Evolutionary conservation across 1,140 invertebrate species (phyloP).

Genomic region (Cheumatopsyche charites): DNA sequence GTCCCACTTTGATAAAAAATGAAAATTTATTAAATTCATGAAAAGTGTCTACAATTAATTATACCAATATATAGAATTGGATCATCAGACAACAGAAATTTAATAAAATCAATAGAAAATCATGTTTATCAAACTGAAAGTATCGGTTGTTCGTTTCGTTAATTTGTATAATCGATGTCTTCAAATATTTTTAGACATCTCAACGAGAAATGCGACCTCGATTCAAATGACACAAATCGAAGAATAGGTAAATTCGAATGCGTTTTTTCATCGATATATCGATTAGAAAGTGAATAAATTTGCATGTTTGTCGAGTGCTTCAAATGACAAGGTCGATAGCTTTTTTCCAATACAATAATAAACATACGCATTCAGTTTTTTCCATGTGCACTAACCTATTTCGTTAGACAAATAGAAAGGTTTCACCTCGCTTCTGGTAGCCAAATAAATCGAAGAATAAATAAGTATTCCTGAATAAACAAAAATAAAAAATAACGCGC

Average conservation of each 20-base stretch:
- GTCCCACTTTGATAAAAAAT: too few species aligned
- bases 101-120: too few species aligned
- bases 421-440: neutral
- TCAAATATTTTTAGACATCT: neutral
- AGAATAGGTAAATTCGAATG: too few species aligned
- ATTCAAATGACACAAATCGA: too few species aligned
- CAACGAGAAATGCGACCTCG: neutral
- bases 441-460: neutral
- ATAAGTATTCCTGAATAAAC: slow-evolving; percentile 2
- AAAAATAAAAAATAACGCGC: neutral
- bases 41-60: too few species aligned
- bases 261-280: neutral
- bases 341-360: slow-evolving; percentile 7
- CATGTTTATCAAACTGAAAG: too few species aligned
- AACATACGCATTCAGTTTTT: neutral
- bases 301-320: slow-evolving; percentile 1
- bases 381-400: slow-evolving; percentile 16
- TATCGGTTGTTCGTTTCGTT: neutral
- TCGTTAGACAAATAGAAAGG: slow-evolving; percentile 16
- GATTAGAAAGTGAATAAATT: slow-evolving; percentile 24
- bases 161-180: neutral
- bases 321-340: slow-evolving; percentile 18
- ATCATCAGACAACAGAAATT: too few species aligned
- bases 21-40: too few species aligned
- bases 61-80: too few species aligned